Evolutionary conservation across 2,888 invertebrate genomes (phyloP), one percentile per base, ranked within the genome.

Genomic region (Lasioglossum vierecki): DNA sequence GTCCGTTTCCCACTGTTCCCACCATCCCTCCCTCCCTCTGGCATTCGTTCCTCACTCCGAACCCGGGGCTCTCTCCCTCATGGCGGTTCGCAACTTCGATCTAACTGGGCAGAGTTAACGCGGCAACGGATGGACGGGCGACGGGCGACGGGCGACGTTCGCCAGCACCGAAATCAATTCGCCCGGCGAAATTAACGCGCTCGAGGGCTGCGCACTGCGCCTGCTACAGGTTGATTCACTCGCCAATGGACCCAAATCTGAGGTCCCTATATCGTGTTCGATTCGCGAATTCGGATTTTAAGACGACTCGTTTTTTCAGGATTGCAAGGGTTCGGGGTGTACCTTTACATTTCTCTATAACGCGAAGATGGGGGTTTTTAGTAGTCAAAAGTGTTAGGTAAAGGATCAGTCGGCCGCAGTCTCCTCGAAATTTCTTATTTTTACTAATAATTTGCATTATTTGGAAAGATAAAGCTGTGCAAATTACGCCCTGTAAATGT

Each of bases 81-180:
- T 75, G 70, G 70, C 63, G 76, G 78, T 76, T 77, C 74, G 77
- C 79, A 79, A 80, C 79, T 82, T 83, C 82, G 74, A 82, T 87
- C 79, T 84, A 81, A 66, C 80, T 70, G 79, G 63, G 76, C 82
- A 87, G 83, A 74, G 75, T 86, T 81, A 79, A 84, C 66, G 72
- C 60, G 73, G 76, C 72, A 80, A 81, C 79, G 57, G 76, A 71
- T 41, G 73, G 68, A 83, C 44, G 44, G 49, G 66, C 70, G 60
- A 70, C 44, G 44, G 49, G 66, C 70, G 60, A 70, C 35, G 66
- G 66, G 8, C 66, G 35, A 18, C 5, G 73, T 41, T 30, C 46
- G 73, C 26, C 74, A 60, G 76, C 79, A 71, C 79, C 77, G 72
- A 86, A 89, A 88, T 90, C 88, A 89, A 87, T 90, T 87, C 87